A percentile compares a stretch with the other conserved stretches of the same genome.
These are phyloP conservation scores for Meiosimyza decipiens DNA, from an alignment of 2,888 invertebrate genomes.

Conservation along the genomic window DNA sequence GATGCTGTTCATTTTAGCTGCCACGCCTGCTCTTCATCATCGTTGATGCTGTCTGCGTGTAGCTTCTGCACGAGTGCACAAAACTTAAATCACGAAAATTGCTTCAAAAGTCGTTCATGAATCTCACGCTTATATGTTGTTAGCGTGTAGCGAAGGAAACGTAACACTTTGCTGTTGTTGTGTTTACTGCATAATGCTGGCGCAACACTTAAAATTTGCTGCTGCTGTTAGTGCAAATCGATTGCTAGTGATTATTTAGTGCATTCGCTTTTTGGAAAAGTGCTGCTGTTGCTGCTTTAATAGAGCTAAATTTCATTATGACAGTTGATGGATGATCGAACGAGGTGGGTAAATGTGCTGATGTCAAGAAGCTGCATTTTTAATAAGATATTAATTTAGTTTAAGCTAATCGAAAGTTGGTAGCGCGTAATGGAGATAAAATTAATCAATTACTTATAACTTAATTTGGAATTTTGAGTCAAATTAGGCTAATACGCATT, in stretches of 20 bases:
- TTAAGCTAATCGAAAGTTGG: too few species aligned
- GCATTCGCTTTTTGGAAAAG: too few species aligned
- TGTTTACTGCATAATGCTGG: background rate
- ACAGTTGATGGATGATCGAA: background rate
- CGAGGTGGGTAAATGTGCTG: background rate
- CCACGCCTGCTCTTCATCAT: background rate
- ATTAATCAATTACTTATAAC: too few species aligned
- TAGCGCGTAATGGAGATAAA: too few species aligned
- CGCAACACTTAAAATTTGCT: too few species aligned
- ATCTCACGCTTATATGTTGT: background rate
- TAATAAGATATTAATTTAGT: too few species aligned
- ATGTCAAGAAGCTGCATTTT: too few species aligned
- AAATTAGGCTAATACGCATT: too few species aligned
- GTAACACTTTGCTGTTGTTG: background rate
- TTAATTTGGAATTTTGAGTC: too few species aligned
- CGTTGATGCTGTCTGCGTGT: background rate
- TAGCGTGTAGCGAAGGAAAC: background rate
- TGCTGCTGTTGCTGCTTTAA: background rate
- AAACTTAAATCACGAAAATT: background rate
- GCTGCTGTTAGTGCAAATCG: background rate
- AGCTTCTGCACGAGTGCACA: slow-evolving; percentile 1
- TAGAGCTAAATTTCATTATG: slow-evolving; percentile 4
- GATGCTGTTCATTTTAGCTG: too few species aligned
- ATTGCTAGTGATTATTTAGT: background rate
- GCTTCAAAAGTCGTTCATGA: slow-evolving; percentile 1